Conservation (phyloP, 2,888 invertebrate species). For the Horisme vitalbata region DNA sequence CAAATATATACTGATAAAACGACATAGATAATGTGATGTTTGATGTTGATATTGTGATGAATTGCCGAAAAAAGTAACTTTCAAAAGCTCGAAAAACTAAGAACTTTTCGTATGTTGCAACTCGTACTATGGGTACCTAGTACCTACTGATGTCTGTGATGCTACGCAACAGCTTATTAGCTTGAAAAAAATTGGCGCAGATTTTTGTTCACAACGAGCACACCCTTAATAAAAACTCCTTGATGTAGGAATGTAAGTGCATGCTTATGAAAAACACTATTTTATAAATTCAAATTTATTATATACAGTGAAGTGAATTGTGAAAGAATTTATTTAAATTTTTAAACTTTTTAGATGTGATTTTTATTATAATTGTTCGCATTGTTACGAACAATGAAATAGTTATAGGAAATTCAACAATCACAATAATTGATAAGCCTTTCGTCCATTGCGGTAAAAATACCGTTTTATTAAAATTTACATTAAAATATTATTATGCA, state of each 20-base stretch:
- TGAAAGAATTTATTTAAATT: neutral
- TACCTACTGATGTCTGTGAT: neutral
- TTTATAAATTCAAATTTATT: slow-evolving; percentile 8
- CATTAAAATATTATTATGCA: neutral
- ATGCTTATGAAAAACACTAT: slow-evolving; percentile 7
- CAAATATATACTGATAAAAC: too few relatives aligned
- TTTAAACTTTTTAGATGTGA: slow-evolving; percentile 7
- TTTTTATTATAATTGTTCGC: neutral
- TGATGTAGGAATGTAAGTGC: neutral
- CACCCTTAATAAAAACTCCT: too few relatives aligned
- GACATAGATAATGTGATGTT: too few relatives aligned
- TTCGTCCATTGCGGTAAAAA: slow-evolving; percentile 12
- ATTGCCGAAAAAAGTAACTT: too few relatives aligned
- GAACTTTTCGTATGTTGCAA: too few relatives aligned
- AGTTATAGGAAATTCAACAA: neutral
- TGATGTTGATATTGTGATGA: too few relatives aligned
- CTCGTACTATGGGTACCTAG: too few relatives aligned
- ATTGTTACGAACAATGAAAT: slow-evolving; percentile 1
- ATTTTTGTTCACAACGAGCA: too few relatives aligned
- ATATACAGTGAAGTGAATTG: neutral
- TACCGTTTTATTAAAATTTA: neutral
- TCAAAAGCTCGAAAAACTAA: too few relatives aligned
- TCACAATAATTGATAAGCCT: slow-evolving; percentile 6
- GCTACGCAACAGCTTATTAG: too few relatives aligned
- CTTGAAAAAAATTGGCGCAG: neutral